Base-by-base conservation (phyloP, 2,888 invertebrate species). In the Callinectes sapidus region DNA sequence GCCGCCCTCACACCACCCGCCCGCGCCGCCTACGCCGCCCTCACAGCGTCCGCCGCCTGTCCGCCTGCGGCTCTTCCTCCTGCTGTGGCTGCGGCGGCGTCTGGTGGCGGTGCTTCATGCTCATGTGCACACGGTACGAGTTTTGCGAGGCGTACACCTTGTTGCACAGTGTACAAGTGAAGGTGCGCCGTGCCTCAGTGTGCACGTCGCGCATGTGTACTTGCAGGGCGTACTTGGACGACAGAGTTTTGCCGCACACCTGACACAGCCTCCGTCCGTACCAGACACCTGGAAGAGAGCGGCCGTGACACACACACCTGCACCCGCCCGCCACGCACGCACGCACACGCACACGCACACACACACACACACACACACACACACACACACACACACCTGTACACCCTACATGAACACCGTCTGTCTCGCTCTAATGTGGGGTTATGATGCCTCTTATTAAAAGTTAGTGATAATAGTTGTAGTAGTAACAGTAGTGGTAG, bases 131-230 rank as follows among this genome's bases (percentile, higher is more conserved):
- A 55, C 94, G 91, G 88, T 91, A 94, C 35, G 93, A 93, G 90
- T 94, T 94, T 89, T 94, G 92, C 42, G 94, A 93, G 32, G 96
- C 96, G 95, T 96, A 96, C 92, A 95, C 96, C 95, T 96, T 96
- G 94, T 95, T 95, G 95, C 96, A 96, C 94, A 96, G 95, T 94
- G 95, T 95, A 95, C 96, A 96, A 95, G 95, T 96, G 87, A 93
- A 93, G 91, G 87, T 88, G 71, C 93, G 92, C n/a, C 94, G 92
- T 16, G 88, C 91, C 71, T 93, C 89, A 55, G 94, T 92, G 93
- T 94, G 94, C 81, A 94, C 94, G 90, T 94, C 94, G 32, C 94
- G 89, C 90, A 93, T 92, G 92, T 94, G 94, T 81, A 94, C 93
- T 92, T 94, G 94, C 39, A 94, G 93, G 86, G 94, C 92, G 89